These are phyloP conservation scores for Crotalus tigris DNA, from an alignment of 2,113 vertebrate genomes.

Conservation along the genomic window DNA sequence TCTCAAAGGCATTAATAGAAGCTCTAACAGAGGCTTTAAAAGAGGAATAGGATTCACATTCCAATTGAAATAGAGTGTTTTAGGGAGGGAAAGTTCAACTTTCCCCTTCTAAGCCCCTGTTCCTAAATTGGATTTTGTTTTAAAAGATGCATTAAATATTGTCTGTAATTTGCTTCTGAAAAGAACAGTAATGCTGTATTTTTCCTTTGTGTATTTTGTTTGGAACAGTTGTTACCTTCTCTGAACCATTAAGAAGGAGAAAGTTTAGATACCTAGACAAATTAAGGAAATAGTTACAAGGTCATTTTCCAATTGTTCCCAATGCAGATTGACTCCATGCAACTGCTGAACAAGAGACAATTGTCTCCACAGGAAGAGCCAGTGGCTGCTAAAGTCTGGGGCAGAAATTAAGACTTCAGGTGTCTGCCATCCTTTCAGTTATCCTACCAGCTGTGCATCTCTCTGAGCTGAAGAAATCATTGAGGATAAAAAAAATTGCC, in stretches of 20 bases:
- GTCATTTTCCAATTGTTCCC: not conserved
- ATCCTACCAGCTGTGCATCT: not conserved
- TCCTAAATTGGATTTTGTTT: not conserved
- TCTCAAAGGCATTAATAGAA: not conserved
- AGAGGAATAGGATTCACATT: not conserved
- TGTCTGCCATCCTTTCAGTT: not conserved
- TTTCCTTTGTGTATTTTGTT: not conserved
- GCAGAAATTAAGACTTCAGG: slow-evolving; percentile 15
- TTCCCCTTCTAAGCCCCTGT: not conserved
- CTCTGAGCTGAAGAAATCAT: not conserved
- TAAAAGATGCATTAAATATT: not conserved
- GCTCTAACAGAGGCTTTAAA: not conserved
- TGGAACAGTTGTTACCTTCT: not conserved
- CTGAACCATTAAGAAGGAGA: not conserved
- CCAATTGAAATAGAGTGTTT: not conserved
- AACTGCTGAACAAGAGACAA: slow-evolving; percentile 18
- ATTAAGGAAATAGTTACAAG: not conserved
- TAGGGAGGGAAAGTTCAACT: not conserved
- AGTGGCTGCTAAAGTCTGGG: not conserved
- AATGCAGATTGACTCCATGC: not conserved
- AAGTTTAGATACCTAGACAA: not conserved
- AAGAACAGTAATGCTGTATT: not conserved
- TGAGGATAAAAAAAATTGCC: slow-evolving; percentile 47
- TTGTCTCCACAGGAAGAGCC: not conserved
- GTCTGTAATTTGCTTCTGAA: not conserved